Base-by-base conservation (phyloP, 1,140 invertebrate genomes). In the Diorhabda carinulata region DNA sequence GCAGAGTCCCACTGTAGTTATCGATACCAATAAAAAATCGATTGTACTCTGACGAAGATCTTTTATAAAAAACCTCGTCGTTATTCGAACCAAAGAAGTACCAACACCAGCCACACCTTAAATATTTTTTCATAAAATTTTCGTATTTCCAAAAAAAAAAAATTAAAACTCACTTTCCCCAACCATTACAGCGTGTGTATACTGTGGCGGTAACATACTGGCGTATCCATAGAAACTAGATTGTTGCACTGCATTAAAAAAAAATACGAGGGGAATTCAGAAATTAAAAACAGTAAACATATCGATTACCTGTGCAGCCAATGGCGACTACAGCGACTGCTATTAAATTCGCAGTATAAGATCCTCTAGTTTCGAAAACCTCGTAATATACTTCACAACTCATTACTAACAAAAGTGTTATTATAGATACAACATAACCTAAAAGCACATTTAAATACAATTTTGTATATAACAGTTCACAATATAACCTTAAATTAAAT, bases 141-240 rank as follows among this genome's bases (percentile, higher is more conserved):
- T 8, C 47, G 2, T 52, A 4, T 52, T 52, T 52, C n/a, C 0
- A 52, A 52, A 4, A 3, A 2, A 52, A 2, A 52, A 52, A 52
- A 3, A 52, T 52, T 8, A 43, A 25, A 40, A 83, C 87, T 88
- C 86, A 91, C 94, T 96, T 88, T 97, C 95, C 64, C 95, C 95
- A 10, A 91, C 90, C 94, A 97, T 96, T 0, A 97, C 92, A 64
- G 94, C 94, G 79, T 96, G 94, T 0, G 94, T 96, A 77, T 96
- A 97, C 67, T 90, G 83, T 67, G 89, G 89, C 10, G 95, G 95
- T 66, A 97, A 82, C 89, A 95, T 96, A 68, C 93, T 94, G 2
- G 94, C 94, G 78, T 95, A 96, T 5, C 94, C 94, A 80, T 97
- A 97, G 82, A 96, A 96, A 81, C 93, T 95, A 0, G 93, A 95